Evolutionary conservation across 2,797 vertebrate genomes (phyloP), one percentile per base, ranked within the genome.

Genomic region (Malurus splendens): DNA sequence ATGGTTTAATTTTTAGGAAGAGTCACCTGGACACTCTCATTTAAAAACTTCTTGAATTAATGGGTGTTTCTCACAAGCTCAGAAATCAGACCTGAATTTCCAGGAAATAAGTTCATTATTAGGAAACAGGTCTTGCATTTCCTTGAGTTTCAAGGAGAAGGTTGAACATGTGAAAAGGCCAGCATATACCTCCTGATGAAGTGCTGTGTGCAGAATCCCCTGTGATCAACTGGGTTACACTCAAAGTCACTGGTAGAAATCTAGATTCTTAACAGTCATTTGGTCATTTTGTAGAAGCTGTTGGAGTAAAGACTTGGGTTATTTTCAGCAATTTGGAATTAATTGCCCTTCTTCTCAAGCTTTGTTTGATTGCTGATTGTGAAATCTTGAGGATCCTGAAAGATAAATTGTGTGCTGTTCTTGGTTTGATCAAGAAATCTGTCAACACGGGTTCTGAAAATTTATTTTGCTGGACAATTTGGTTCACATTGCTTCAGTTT

Each of bases 351-450:
- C 8, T 76, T 86, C 22, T 64, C 8, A 30, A 32, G 22, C 9
- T 82, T 81, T 71, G 64, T 20, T 59, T 89, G 41, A 10, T 54
- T 67, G 67, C 12, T 75, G 44, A 45, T 45, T 13, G 20, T 45
- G 44, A 45, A 44, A 25, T 67, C 39, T 30, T 61, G n/a, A 4
- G 30, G 33, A 30, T 84, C 41, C 10, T 13, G 2, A 75, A 76
- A 52, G 82, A 14, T 24, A 47, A 66, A 45, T 42, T 0, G 0
- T 3, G 0, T 52, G 3, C 16, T 62, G 8, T 39, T 87, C 32
- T 68, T 70, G 17, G 30, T 73, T 81, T 81, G 42, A 39, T 60
- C 44, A 54, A 89, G n/a, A 60, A 65, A 47, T 77, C 38, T 70
- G 15, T 59, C 42, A 67, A 4, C 6, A 19, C 25, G 12, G 7